A percentile compares a stretch with the other conserved stretches of the same genome.
phyloP scores from a whole-genome alignment of 2,888 invertebrate species.

The Athalia circularis region DNA sequence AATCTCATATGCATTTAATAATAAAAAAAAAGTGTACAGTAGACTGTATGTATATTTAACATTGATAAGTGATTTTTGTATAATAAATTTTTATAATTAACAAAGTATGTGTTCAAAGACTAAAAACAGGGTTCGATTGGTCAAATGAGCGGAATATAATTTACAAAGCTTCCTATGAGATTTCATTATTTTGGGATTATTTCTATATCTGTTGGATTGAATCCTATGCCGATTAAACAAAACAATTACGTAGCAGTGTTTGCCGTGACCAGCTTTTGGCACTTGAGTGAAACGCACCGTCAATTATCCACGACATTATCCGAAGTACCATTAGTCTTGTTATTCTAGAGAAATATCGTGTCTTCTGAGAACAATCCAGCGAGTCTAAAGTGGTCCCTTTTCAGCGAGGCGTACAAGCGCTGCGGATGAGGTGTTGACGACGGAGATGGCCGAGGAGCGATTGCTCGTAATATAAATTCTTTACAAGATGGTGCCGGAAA shows the following conservation, averaged over 20 bases:
- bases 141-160: slow-evolving; percentile 16
- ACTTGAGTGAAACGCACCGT: too few relatives aligned
- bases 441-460: slow-evolving; percentile 78
- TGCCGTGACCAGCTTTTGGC: too few relatives aligned
- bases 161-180: background rate
- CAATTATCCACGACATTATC: background rate
- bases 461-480: slow-evolving; percentile 81
- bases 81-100: slow-evolving; percentile 12
- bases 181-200: too few relatives aligned
- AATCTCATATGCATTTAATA: background rate
- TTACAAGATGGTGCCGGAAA: slow-evolving; percentile 78
- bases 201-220: too few relatives aligned
- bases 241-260: too few relatives aligned
- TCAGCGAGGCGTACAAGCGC: slow-evolving; percentile 82
- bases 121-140: slow-evolving; percentile 2
- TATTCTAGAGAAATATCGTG: slow-evolving; percentile 79
- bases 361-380: slow-evolving; percentile 89
- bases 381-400: slow-evolving; percentile 81
- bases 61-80: slow-evolving; percentile 19
- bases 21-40: background rate
- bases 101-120: background rate
- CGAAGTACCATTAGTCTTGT: background rate
- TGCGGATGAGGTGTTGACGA: slow-evolving; percentile 80
- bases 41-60: slow-evolving; percentile 20
- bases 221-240: too few relatives aligned